Conservation (phyloP, 2,113 vertebrate species). For the Motacilla alba region DNA sequence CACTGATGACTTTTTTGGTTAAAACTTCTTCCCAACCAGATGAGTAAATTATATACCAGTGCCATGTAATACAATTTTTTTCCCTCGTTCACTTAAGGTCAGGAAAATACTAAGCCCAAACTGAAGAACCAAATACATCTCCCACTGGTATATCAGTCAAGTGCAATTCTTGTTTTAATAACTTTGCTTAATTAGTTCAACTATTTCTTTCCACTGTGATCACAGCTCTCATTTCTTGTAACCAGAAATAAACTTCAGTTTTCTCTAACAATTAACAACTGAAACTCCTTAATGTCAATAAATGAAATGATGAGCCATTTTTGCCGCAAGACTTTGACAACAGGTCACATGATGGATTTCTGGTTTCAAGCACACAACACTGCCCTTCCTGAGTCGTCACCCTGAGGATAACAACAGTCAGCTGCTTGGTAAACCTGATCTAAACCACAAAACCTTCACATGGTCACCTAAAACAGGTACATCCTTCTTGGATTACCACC, state of each 20-base stretch:
- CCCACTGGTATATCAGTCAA: neutral
- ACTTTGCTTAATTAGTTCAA: neutral
- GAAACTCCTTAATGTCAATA: neutral
- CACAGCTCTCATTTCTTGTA: conserved; percentile 2
- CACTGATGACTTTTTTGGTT: neutral
- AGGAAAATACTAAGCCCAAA: neutral
- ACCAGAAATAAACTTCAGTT: neutral
- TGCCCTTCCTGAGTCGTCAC: neutral
- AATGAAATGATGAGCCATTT: neutral
- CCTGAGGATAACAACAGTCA: neutral
- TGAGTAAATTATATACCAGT: neutral
- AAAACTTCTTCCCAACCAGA: neutral
- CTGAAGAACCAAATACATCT: neutral
- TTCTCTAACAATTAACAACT: conserved; percentile 1
- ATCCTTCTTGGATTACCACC: neutral
- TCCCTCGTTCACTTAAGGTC: neutral
- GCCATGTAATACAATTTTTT: neutral
- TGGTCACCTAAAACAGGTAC: neutral
- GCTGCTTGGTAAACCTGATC: neutral
- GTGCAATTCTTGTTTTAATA: neutral
- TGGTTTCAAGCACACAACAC: neutral
- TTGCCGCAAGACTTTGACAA: neutral
- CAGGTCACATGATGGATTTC: neutral
- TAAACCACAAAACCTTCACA: neutral
- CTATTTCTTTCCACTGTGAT: neutral